phyloP scores from a whole-genome alignment of 2,888 invertebrate species.

The Parasteatoda lunata region DNA sequence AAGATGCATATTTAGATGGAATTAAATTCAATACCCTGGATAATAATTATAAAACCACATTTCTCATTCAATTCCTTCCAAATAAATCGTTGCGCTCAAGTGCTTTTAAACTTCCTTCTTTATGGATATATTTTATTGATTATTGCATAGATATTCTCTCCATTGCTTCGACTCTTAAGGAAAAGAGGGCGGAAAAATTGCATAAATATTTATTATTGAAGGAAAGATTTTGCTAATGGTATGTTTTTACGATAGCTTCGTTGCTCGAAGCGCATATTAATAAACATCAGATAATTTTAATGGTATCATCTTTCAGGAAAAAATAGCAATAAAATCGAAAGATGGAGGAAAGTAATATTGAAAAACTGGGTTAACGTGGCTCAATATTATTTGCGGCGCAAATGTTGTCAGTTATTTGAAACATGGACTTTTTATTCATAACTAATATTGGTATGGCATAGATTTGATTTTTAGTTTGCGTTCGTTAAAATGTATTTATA shows the following conservation, averaged over 20 bases:
- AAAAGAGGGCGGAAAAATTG: slow-evolving; percentile 28
- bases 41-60: too few relatives aligned
- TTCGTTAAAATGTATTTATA: too few relatives aligned
- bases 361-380: slow-evolving; percentile 42
- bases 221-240: slow-evolving; percentile 57
- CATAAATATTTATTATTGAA: slow-evolving; percentile 65
- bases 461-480: too few relatives aligned
- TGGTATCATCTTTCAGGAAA: slow-evolving; percentile 43
- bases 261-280: slow-evolving; percentile 53
- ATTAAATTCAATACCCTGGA: too few relatives aligned
- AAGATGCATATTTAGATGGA: too few relatives aligned
- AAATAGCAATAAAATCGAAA: background rate
- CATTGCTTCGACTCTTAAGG: slow-evolving; percentile 25
- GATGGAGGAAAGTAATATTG: slow-evolving; percentile 25
- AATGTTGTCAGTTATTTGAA: slow-evolving; percentile 54
- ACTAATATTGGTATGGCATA: too few relatives aligned
- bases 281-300: slow-evolving; percentile 68
- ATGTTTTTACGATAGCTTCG: slow-evolving; percentile 30
- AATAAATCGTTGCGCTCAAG: background rate
- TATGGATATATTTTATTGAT: slow-evolving; percentile 22
- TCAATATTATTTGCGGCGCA: slow-evolving; percentile 58
- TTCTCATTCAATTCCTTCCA: too few relatives aligned
- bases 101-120: slow-evolving; percentile 13
- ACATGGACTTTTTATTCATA: background rate
- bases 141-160: slow-evolving; percentile 21